phyloP scores from a whole-genome alignment of 2,797 vertebrate genomes.

The Diplodus sargus region DNA sequence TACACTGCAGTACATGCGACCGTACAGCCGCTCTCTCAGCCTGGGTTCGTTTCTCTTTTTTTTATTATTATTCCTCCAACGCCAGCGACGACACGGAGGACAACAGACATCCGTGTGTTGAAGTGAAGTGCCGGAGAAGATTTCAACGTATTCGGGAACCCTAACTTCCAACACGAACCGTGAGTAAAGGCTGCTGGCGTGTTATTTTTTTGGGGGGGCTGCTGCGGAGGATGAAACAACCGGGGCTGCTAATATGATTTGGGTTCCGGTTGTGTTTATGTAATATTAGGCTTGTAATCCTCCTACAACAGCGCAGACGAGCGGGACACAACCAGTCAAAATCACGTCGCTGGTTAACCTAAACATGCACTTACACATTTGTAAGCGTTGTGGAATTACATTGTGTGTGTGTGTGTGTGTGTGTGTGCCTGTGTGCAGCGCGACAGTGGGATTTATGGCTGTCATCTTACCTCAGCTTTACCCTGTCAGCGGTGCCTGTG shows the following conservation, averaged over 20 bases:
- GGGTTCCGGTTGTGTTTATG: conserved; percentile 81
- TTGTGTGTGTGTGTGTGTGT: background rate
- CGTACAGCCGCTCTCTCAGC: conserved; percentile 43
- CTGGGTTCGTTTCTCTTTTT: conserved; percentile 26
- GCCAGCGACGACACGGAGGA: conserved; percentile 60
- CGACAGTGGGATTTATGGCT: conserved; percentile 52
- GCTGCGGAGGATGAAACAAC: conserved; percentile 69
- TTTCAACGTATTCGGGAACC: conserved; percentile 8
- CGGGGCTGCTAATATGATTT: conserved; percentile 59
- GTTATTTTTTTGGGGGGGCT: conserved; percentile 42
- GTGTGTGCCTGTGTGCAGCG: background rate
- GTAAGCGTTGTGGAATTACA: background rate
- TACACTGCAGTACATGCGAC: conserved; percentile 76
- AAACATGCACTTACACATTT: background rate
- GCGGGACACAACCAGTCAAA: conserved; percentile 1
- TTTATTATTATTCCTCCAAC: conserved; percentile 14
- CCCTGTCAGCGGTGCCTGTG: conserved; percentile 52
- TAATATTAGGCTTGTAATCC: conserved; percentile 69
- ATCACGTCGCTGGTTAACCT: background rate
- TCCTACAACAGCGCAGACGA: conserved; percentile 26
- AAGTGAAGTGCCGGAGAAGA: conserved; percentile 55
- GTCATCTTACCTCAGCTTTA: conserved; percentile 53
- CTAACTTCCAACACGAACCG: conserved; percentile 41
- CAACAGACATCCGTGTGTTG: conserved; percentile 49
- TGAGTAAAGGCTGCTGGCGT: conserved; percentile 69